A percentile compares a stretch with the other conserved stretches of the same genome.
Evolutionary conservation across 1,140 invertebrate species (phyloP).

Genomic region (Euwallacea fornicatus): DNA sequence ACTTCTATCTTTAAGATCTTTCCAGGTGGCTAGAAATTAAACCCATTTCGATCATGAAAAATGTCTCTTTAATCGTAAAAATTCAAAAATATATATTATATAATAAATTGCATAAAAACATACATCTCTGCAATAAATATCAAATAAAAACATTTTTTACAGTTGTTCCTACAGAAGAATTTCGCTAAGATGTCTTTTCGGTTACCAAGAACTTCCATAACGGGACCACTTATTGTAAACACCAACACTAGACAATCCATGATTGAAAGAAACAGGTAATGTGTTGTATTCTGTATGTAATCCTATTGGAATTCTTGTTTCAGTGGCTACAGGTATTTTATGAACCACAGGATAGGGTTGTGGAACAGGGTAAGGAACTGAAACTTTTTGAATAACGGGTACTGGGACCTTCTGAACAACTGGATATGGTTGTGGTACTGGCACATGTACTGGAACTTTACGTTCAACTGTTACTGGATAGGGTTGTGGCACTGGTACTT

Average conservation of each 20-base stretch:
- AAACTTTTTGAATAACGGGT: slow-evolving; percentile 27
- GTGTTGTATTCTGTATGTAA: slow-evolving; percentile 28
- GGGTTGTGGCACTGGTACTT: slow-evolving; percentile 28
- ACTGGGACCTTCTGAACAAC: slow-evolving; percentile 26
- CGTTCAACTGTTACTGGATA: slow-evolving; percentile 9
- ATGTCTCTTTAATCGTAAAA: too few species aligned
- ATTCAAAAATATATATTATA: too few species aligned
- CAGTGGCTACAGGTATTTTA: slow-evolving; percentile 35
- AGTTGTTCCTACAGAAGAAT: too few species aligned
- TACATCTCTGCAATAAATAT: too few species aligned
- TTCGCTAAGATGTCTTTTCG: too few species aligned
- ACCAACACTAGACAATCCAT: slow-evolving; percentile 6
- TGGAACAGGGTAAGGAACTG: slow-evolving; percentile 38
- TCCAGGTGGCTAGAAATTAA: too few species aligned
- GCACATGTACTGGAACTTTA: slow-evolving; percentile 21
- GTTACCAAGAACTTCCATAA: slow-evolving; percentile 17
- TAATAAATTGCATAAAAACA: too few species aligned
- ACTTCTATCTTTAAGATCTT: too few species aligned
- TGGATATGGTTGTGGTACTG: slow-evolving; percentile 42
- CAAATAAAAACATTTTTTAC: too few species aligned
- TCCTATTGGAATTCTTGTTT: slow-evolving; percentile 41
- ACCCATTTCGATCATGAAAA: too few species aligned
- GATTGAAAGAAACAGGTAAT: background rate
- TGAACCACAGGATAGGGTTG: slow-evolving; percentile 42
- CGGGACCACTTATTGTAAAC: slow-evolving; percentile 2